Evolutionary conservation across 2,888 invertebrate genomes (phyloP).

Genomic region (Torymus tubicola): DNA sequence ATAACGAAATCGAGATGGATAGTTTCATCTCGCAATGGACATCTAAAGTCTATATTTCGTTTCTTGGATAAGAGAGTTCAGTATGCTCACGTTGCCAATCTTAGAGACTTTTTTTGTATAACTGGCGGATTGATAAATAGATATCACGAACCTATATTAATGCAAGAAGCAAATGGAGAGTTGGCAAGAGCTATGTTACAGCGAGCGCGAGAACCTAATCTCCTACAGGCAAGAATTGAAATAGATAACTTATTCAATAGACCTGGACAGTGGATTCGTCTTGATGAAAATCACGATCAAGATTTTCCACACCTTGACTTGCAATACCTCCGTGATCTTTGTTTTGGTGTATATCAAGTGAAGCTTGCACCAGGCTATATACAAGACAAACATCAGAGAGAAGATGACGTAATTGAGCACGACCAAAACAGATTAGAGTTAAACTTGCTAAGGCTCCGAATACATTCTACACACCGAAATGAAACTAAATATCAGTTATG

Average conservation of each 20-base stretch:
- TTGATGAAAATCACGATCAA: no score
- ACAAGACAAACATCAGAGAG: neutral
- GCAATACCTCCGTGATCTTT: neutral
- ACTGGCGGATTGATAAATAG: neutral
- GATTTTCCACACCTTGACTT: neutral
- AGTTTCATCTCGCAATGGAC: constrained; percentile 1
- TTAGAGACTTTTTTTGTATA: constrained; percentile 12
- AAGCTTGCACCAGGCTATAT: neutral
- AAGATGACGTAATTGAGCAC: no score
- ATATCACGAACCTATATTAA: neutral
- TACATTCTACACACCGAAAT: neutral
- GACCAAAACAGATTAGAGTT: constrained; percentile 4
- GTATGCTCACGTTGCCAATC: neutral
- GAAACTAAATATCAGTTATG: neutral
- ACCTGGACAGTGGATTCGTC: no score
- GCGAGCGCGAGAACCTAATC: neutral
- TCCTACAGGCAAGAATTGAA: neutral
- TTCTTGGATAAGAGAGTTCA: neutral
- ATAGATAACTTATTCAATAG: no score
- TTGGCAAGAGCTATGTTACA: neutral
- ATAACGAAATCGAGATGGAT: constrained; percentile 8
- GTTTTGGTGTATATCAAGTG: neutral
- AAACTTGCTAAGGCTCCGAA: neutral
- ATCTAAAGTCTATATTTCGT: constrained; percentile 7
- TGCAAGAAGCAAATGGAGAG: neutral